Conservation (phyloP, 2,888 invertebrate species). For the Apoderus coryli region DNA sequence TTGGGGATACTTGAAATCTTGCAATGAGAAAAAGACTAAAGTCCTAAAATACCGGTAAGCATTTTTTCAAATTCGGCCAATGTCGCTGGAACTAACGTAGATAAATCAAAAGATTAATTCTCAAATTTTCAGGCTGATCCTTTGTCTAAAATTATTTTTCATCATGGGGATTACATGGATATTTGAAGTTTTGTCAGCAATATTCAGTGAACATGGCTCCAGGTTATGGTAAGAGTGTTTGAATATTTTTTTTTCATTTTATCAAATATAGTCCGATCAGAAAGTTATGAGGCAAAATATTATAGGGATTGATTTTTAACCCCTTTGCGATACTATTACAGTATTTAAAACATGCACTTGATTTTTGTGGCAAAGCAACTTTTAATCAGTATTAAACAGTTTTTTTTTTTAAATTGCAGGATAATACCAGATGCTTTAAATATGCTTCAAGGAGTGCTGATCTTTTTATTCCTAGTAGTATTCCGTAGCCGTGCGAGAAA, state of each 20-base stretch:
- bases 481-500: conserved; percentile 39
- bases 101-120: conserved; percentile 4
- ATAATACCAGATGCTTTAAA: conserved; percentile 43
- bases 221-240: too few species aligned
- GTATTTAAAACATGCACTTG: conserved; percentile 5
- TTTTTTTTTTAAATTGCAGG: conserved; percentile 33
- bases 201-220: too few species aligned
- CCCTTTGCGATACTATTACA: too few species aligned
- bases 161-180: conserved; percentile 61
- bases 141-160: conserved; percentile 49
- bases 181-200: conserved; percentile 46
- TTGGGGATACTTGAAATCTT: conserved; percentile 39
- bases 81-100: conserved; percentile 1
- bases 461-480: conserved; percentile 45
- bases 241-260: too few species aligned
- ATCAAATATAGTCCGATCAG: too few species aligned
- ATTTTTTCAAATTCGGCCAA: conserved; percentile 6
- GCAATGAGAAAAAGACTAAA: conserved; percentile 37
- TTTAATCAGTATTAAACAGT: conserved; percentile 5
- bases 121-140: conserved; percentile 41
- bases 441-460: conserved; percentile 43
- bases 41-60: conserved; percentile 42
- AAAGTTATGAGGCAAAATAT: too few species aligned
- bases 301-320: too few species aligned
- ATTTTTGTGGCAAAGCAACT: conserved; percentile 14